A percentile compares a stretch with the other conserved stretches of the same genome.
Conservation (phyloP, 2,888 invertebrate species). For the Cancer borealis region DNA sequence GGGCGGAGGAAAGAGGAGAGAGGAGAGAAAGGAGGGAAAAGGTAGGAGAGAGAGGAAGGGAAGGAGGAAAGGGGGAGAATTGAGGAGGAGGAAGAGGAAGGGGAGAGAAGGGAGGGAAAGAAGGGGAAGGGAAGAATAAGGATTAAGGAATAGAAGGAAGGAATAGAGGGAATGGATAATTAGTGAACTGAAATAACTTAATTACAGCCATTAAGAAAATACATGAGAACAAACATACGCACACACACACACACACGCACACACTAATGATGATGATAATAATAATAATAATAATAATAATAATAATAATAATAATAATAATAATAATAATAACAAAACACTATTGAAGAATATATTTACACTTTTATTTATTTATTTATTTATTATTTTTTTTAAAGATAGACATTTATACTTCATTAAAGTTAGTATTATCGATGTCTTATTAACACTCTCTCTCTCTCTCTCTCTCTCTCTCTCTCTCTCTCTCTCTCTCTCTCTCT, state of each 20-base stretch:
- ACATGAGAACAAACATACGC: neutral
- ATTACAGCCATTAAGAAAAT: neutral
- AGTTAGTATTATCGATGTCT: too few species aligned
- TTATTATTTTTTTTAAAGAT: too few species aligned
- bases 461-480: slow-evolving; percentile 20
- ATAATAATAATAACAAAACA: too few species aligned
- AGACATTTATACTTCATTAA: too few species aligned
- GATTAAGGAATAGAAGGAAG: too few species aligned
- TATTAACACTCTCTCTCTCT: neutral
- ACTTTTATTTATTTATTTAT: too few species aligned
- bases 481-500: slow-evolving; percentile 20
- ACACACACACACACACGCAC: neutral
- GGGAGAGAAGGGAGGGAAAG: too few species aligned
- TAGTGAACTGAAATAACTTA: neutral
- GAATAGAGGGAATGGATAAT: too few species aligned
- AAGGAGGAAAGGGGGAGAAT: neutral
- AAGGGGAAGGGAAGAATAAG: neutral
- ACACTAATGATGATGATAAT: neutral
- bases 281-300: too few species aligned
- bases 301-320: too few species aligned
- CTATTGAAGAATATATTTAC: too few species aligned
- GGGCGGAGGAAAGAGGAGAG: neutral
- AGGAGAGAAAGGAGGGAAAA: too few species aligned
- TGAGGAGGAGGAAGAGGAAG: neutral
- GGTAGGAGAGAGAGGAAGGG: neutral